Percentiles rank a stretch among this genome's conserved stretches.
Evolutionary conservation across 1,140 invertebrate species (phyloP).

Genomic region (Campoletis sonorensis): DNA sequence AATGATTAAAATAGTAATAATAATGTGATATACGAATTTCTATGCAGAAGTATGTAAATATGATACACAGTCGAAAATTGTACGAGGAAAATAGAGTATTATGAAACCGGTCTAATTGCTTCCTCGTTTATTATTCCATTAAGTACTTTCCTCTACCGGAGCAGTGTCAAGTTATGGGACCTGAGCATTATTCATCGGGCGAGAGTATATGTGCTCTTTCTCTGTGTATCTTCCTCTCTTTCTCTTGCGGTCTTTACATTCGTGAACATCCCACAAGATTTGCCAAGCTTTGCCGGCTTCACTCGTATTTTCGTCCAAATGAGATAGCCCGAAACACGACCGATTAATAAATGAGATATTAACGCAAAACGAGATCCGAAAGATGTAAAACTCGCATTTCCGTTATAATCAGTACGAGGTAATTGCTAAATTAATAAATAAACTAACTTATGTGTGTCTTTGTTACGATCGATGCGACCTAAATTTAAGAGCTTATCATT

Average conservation of each 20-base stretch:
- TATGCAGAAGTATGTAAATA: neutral
- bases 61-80: slow-evolving; percentile 5
- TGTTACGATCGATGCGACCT: no score
- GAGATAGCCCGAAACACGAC: neutral
- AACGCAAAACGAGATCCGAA: neutral
- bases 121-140: slow-evolving; percentile 62
- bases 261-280: neutral
- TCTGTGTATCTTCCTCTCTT: slow-evolving; percentile 43
- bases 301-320: slow-evolving; percentile 3
- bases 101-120: slow-evolving; percentile 56
- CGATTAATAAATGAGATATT: neutral
- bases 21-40: neutral
- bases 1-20: slow-evolving; percentile 9
- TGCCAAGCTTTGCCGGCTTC: neutral
- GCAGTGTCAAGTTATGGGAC: slow-evolving; percentile 56
- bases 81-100: slow-evolving; percentile 45
- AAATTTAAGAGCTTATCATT: neutral
- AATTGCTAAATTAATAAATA: neutral
- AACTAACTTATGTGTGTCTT: no score
- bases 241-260: neutral
- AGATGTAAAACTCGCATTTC: neutral
- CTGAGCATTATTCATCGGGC: slow-evolving; percentile 50
- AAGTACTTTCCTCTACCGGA: slow-evolving; percentile 48
- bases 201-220: slow-evolving; percentile 46
- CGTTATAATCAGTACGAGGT: neutral